Evolutionary conservation across 2,113 vertebrate genomes (phyloP).

Genomic region (Micronisus gabar): DNA sequence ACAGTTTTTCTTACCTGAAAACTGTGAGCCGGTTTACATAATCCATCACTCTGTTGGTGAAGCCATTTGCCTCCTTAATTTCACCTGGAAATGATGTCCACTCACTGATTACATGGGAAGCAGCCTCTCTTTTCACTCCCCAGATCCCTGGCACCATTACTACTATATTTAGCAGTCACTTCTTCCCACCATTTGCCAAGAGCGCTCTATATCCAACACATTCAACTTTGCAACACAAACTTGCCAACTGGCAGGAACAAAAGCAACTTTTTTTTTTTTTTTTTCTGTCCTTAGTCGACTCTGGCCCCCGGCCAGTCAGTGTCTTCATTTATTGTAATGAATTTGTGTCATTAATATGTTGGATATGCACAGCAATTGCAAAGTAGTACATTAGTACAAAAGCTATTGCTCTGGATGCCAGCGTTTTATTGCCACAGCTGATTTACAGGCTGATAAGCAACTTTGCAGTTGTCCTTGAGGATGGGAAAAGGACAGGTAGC

Average conservation of each 20-base stretch:
- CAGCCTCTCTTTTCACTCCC: neutral
- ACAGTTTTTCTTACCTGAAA: neutral
- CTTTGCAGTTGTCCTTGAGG: constrained; percentile 64
- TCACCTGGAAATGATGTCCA: neutral
- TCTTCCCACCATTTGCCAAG: neutral
- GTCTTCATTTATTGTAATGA: constrained; percentile 71
- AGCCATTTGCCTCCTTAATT: neutral
- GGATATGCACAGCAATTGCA: constrained; percentile 65
- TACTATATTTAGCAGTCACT: neutral
- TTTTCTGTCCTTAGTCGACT: neutral
- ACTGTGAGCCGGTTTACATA: neutral
- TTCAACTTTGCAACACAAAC: neutral
- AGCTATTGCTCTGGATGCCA: constrained; percentile 57
- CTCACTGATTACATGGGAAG: neutral
- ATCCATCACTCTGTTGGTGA: neutral
- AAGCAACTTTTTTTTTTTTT: neutral
- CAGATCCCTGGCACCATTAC: neutral
- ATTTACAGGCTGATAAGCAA: constrained; percentile 70
- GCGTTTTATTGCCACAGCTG: constrained; percentile 59
- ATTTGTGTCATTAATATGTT: constrained; percentile 69
- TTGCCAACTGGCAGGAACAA: neutral
- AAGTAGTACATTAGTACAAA: constrained; percentile 64
- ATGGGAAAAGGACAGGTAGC: neutral
- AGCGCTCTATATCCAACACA: neutral
- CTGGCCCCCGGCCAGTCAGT: constrained; percentile 8